A percentile compares a stretch with the other conserved stretches of the same genome.
phyloP scores from a whole-genome alignment of 2,113 vertebrate species.

The Channa argus region DNA sequence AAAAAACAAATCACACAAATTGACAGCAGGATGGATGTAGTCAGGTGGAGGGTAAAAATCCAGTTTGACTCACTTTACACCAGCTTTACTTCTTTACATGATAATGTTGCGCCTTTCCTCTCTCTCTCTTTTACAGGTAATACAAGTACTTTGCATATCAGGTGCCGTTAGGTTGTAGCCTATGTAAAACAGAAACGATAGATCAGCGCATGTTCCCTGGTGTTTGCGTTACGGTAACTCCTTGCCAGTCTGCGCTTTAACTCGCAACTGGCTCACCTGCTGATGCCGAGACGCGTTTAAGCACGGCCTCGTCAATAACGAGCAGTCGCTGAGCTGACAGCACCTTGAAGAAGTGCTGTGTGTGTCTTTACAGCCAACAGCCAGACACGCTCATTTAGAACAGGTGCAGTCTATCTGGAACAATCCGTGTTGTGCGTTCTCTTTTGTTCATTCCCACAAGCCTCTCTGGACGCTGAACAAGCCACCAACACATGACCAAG shows the following conservation, averaged over 20 bases:
- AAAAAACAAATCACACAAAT: neutral
- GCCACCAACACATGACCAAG: constrained; percentile 25
- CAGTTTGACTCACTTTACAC: neutral
- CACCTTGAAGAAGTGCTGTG: constrained; percentile 37
- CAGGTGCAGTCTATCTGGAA: constrained; percentile 54
- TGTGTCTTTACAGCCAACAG: constrained; percentile 11
- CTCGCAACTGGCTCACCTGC: no score
- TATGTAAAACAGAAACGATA: no score
- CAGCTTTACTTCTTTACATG: neutral
- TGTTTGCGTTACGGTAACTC: no score
- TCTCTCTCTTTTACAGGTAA: no score
- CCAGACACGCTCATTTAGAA: constrained; percentile 12
- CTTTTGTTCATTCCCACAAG: constrained; percentile 19
- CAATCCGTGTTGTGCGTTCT: constrained; percentile 1
- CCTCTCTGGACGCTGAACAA: neutral
- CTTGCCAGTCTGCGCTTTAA: no score
- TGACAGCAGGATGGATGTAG: neutral
- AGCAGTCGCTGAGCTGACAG: constrained; percentile 23
- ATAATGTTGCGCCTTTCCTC: no score
- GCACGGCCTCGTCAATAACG: neutral
- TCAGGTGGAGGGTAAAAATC: neutral
- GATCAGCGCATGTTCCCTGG: no score
- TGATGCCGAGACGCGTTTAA: neutral
- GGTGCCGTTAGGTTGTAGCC: no score
- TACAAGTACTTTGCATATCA: no score